Conservation (phyloP, 2,888 invertebrate species). For the Liopterus haemorrhoidalis region DNA sequence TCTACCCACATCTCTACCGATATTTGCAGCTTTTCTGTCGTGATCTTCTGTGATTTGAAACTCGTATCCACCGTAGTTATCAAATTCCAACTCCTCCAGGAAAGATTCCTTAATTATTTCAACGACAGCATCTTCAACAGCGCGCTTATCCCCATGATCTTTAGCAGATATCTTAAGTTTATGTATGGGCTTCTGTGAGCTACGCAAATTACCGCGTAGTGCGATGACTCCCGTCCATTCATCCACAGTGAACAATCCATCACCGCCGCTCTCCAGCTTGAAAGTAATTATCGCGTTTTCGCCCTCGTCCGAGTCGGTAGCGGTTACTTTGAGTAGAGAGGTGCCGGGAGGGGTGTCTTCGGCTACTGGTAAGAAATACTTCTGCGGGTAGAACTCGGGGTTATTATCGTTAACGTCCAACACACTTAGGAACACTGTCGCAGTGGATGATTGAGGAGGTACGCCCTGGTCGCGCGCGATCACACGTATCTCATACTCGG, state of each 20-base stretch:
- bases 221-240: slow-evolving; percentile 69
- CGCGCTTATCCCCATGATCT: slow-evolving; percentile 72
- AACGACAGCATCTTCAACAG: slow-evolving; percentile 68
- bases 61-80: slow-evolving; percentile 68
- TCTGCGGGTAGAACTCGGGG: slow-evolving; percentile 85
- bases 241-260: slow-evolving; percentile 74
- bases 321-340: slow-evolving; percentile 67
- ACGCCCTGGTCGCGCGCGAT: slow-evolving; percentile 88
- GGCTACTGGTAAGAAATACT: slow-evolving; percentile 72
- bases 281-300: slow-evolving; percentile 78
- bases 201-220: slow-evolving; percentile 59
- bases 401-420: slow-evolving; percentile 88
- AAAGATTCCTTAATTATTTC: slow-evolving; percentile 72
- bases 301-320: slow-evolving; percentile 82
- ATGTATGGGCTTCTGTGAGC: slow-evolving; percentile 61
- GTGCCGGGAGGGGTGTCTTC: slow-evolving; percentile 62
- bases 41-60: slow-evolving; percentile 81
- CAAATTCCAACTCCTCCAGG: slow-evolving; percentile 68
- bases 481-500: slow-evolving; percentile 74
- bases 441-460: slow-evolving; percentile 84
- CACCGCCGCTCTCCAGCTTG: slow-evolving; percentile 71
- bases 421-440: slow-evolving; percentile 73
- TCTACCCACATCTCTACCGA: slow-evolving; percentile 70
- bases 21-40: slow-evolving; percentile 53
- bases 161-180: slow-evolving; percentile 70